phyloP scores from a whole-genome alignment of 2,888 invertebrate species.

The Idaea biselata region DNA sequence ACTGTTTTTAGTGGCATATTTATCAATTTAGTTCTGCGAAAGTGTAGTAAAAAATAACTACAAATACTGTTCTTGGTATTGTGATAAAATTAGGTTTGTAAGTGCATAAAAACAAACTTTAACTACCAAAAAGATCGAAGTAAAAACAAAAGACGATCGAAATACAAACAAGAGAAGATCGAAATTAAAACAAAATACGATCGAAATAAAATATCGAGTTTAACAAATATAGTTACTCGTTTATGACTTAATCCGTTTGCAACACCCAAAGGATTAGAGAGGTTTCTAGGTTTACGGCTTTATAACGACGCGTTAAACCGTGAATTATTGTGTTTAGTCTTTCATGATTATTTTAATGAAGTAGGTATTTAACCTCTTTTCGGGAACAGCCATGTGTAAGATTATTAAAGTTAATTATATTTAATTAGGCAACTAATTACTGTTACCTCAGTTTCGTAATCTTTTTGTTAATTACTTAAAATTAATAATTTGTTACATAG shows the following conservation, averaged over 20 bases:
- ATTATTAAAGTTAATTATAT: not conserved
- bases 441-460: not conserved
- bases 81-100: no score
- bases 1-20: no score
- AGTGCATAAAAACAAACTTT: no score
- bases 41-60: no score
- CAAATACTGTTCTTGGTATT: no score
- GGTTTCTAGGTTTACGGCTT: constrained; percentile 75
- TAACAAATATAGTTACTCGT: constrained; percentile 1
- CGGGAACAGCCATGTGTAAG: not conserved
- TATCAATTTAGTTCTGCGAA: no score
- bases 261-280: constrained; percentile 46
- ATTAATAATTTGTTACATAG: no score
- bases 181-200: no score
- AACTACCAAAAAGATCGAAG: no score
- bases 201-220: not conserved
- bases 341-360: constrained; percentile 39
- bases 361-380: constrained; percentile 2
- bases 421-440: not conserved
- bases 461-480: no score
- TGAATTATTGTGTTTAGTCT: constrained; percentile 53
- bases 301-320: constrained; percentile 69
- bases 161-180: no score
- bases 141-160: no score
- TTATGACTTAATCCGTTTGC: constrained; percentile 34